These are phyloP conservation scores for Scolopax rusticola DNA, from an alignment of 2,797 vertebrate genomes.

Conservation along the genomic window DNA sequence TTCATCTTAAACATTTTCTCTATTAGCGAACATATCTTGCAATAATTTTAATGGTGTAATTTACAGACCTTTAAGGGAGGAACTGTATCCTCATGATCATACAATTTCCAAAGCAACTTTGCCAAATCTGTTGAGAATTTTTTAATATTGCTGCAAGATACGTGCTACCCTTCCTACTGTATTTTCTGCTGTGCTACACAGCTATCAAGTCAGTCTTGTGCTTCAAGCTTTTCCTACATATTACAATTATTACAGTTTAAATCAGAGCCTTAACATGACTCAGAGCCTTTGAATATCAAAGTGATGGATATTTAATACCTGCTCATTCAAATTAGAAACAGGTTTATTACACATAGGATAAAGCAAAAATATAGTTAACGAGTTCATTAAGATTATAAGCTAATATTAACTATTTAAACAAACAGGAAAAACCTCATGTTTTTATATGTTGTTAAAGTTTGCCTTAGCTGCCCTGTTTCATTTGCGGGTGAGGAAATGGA, in stretches of 20 bases:
- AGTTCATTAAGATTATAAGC: background rate
- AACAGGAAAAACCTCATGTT: fast-evolving
- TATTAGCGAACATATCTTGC: background rate
- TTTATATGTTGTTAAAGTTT: background rate
- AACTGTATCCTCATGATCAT: background rate
- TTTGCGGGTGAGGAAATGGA: background rate
- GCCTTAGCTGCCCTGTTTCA: background rate
- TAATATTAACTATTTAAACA: background rate
- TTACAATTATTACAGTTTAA: background rate
- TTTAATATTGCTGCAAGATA: background rate
- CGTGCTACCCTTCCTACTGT: background rate
- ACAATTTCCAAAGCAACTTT: background rate
- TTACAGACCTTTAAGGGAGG: background rate
- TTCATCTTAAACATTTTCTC: background rate
- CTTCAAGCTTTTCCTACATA: background rate
- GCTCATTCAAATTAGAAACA: background rate
- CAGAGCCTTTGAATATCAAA: background rate
- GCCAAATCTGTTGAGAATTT: background rate
- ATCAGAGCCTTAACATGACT: background rate
- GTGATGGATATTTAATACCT: background rate
- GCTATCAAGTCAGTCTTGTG: background rate
- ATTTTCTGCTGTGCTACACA: background rate
- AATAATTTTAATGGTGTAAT: background rate
- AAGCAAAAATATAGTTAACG: background rate
- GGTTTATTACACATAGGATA: background rate